phyloP scores from a whole-genome alignment of 2,797 vertebrate genomes.

The Xenops minutus region DNA sequence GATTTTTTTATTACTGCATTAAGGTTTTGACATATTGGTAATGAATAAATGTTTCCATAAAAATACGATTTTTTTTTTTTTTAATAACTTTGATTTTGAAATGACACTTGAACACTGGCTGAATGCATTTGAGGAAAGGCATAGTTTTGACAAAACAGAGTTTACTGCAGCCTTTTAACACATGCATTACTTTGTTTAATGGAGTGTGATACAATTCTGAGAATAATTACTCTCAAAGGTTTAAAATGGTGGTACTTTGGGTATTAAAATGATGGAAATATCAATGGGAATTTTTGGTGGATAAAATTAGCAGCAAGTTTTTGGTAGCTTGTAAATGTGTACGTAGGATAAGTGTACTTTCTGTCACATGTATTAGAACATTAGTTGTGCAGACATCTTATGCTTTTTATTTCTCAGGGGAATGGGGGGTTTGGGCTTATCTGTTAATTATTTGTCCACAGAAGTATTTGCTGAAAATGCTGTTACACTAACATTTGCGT shows the following conservation, averaged over 20 bases:
- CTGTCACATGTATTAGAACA: not conserved
- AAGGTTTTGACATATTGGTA: slow-evolving; percentile 94
- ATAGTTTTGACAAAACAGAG: slow-evolving; percentile 37
- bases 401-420: not conserved
- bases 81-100: slow-evolving; percentile 79
- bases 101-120: slow-evolving; percentile 32
- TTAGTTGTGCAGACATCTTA: not conserved
- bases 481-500: not conserved
- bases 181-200: slow-evolving; percentile 50
- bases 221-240: slow-evolving; percentile 18
- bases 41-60: slow-evolving; percentile 86
- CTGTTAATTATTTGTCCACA: not conserved
- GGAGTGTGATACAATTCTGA: slow-evolving; percentile 41
- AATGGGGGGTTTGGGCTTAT: not conserved
- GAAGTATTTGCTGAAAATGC: not conserved
- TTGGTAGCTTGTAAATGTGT: not conserved
- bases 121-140: slow-evolving; percentile 52
- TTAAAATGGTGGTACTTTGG: not conserved
- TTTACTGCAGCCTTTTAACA: slow-evolving; percentile 35
- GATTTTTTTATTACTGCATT: slow-evolving; percentile 95
- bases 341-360: not conserved
- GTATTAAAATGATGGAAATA: slow-evolving; percentile 34
- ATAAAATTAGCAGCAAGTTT: not conserved
- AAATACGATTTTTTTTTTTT: slow-evolving; percentile 67
- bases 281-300: not conserved